phyloP scores from a whole-genome alignment of 2,797 vertebrate species.

The Anguilla megastoma region DNA sequence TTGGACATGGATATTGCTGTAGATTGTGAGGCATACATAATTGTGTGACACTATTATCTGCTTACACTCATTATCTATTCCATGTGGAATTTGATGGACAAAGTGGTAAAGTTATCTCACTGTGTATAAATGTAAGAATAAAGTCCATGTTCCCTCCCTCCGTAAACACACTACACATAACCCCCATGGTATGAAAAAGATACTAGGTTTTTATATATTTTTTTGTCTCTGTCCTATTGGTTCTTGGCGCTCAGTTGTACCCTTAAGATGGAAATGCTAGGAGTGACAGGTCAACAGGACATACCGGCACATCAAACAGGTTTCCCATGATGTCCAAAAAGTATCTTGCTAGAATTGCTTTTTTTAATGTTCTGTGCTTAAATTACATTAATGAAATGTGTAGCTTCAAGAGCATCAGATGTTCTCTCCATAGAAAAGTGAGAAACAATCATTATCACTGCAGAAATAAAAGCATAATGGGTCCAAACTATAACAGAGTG shows the following conservation, averaged over 20 bases:
- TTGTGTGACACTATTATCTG: not conserved
- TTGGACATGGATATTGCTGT: not conserved
- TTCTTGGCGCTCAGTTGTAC: constrained; percentile 17
- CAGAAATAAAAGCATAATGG: not conserved
- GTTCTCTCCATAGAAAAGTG: not conserved
- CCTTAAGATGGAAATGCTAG: constrained; percentile 57
- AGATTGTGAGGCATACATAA: constrained; percentile 13
- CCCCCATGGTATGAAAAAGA: constrained; percentile 2
- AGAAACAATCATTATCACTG: not conserved
- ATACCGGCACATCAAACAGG: constrained; percentile 2
- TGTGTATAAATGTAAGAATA: constrained; percentile 28
- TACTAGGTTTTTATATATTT: constrained; percentile 22
- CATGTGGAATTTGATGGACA: constrained; percentile 24
- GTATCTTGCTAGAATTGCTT: not conserved
- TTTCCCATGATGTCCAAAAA: not conserved
- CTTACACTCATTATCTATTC: not conserved
- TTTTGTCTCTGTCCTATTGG: constrained; percentile 1
- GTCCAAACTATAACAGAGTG: not conserved
- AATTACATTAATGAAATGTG: not conserved
- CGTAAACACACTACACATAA: not conserved
- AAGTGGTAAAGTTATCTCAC: not conserved
- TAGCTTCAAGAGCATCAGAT: not conserved
- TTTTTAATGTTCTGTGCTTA: not conserved
- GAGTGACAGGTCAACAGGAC: constrained; percentile 64
- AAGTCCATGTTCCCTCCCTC: not conserved